Evolutionary conservation across 2,797 vertebrate genomes (phyloP).

Genomic region (Picus viridis): DNA sequence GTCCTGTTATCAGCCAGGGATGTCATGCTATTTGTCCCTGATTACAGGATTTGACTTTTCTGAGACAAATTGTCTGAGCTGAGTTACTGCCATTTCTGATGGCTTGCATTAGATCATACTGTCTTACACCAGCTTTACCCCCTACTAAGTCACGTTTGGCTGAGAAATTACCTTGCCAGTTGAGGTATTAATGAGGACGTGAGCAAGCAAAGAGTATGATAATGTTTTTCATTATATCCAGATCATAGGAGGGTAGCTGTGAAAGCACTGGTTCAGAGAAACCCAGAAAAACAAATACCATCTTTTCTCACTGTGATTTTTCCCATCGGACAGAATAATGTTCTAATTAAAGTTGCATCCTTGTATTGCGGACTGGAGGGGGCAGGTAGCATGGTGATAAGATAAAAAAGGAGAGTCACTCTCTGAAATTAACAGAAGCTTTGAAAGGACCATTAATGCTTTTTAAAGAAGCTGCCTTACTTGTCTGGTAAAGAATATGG

Average conservation of each 20-base stretch:
- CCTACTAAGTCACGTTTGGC: slow-evolving; percentile 11
- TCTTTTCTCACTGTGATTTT: not conserved
- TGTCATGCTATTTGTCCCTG: not conserved
- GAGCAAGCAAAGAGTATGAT: slow-evolving; percentile 37
- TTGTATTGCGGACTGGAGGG: not conserved
- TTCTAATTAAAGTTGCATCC: slow-evolving; percentile 23
- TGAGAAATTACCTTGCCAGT: slow-evolving; percentile 57
- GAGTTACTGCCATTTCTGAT: not conserved
- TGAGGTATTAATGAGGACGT: slow-evolving; percentile 50
- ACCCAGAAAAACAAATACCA: slow-evolving; percentile 10
- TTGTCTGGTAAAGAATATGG: not conserved
- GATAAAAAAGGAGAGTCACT: not conserved
- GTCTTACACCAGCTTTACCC: not conserved
- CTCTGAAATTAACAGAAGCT: slow-evolving; percentile 36
- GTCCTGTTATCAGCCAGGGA: not conserved
- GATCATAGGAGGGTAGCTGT: not conserved
- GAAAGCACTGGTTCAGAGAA: not conserved
- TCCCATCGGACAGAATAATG: slow-evolving; percentile 28
- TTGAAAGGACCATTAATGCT: not conserved
- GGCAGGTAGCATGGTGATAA: not conserved
- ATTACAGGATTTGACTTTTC: not conserved
- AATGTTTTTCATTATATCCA: slow-evolving; percentile 39
- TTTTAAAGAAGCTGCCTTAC: not conserved
- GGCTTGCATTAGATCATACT: not conserved
- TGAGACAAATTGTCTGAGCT: not conserved